Evolutionary conservation across 2,797 vertebrate species (phyloP).

Genomic region (Hirundo rustica): DNA sequence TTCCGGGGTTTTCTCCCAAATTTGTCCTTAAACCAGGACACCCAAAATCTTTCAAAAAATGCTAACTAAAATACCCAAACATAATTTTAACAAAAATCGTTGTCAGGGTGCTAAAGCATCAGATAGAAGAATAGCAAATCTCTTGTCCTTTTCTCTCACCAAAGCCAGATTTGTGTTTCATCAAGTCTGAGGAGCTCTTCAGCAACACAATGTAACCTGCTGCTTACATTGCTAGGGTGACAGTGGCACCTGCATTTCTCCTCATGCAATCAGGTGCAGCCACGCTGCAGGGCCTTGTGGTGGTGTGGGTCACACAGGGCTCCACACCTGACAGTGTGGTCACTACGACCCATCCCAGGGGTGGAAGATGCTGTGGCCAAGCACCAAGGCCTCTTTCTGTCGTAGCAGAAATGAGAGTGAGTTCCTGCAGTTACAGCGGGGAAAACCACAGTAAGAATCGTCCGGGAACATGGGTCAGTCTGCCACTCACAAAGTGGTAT

Average conservation of each 20-base stretch:
- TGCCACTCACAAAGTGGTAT: background rate
- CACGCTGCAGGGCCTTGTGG: background rate
- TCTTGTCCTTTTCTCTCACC: background rate
- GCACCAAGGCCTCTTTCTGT: background rate
- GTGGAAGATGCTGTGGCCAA: background rate
- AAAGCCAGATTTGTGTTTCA: background rate
- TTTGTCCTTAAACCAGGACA: no score
- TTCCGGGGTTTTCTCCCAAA: no score
- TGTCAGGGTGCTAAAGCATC: background rate
- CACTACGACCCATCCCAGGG: background rate
- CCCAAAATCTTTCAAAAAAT: background rate
- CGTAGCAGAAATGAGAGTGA: background rate
- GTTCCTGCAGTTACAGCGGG: background rate
- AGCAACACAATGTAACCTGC: background rate
- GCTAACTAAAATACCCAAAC: background rate
- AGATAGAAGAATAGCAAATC: background rate
- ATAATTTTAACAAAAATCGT: background rate
- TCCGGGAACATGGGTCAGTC: background rate
- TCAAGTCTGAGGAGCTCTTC: background rate
- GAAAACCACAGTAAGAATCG: background rate
- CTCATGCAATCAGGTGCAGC: fast-evolving
- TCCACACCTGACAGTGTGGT: background rate
- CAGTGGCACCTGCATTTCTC: background rate
- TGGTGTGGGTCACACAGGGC: background rate
- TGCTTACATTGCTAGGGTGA: background rate